Percentiles rank a stretch among this genome's conserved stretches.
Conservation (phyloP, 2,888 invertebrate species). For the Athalia cordata region DNA sequence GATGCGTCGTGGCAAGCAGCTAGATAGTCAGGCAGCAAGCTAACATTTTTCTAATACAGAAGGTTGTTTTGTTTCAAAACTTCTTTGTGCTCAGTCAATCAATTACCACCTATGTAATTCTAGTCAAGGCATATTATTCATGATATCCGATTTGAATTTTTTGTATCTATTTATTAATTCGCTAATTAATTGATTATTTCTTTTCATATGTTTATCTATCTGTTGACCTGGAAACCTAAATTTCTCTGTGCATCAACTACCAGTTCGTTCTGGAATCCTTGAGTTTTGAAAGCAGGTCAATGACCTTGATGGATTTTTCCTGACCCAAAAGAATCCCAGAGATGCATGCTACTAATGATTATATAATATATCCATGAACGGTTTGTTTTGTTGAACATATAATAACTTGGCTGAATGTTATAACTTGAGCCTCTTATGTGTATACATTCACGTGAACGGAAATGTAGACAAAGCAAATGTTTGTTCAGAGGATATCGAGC, state of each 20-base stretch:
- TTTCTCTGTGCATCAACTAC: background rate
- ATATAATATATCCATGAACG: background rate
- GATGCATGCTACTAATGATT: background rate
- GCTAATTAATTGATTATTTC: background rate
- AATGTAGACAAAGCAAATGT: constrained; percentile 21
- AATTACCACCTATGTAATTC: constrained; percentile 7
- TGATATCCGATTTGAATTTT: background rate
- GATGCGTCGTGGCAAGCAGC: constrained; percentile 13
- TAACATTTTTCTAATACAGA: background rate
- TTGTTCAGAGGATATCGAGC: background rate
- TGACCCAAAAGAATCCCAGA: constrained; percentile 6
- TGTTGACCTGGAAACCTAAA: background rate
- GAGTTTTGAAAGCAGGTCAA: constrained; percentile 10
- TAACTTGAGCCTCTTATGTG: background rate
- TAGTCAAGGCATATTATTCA: background rate
- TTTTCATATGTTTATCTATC: background rate
- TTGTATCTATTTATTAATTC: background rate
- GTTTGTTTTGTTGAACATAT: constrained; percentile 15
- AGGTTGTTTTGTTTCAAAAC: constrained; percentile 5
- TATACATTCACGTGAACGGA: background rate
- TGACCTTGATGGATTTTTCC: constrained; percentile 31
- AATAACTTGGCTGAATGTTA: background rate
- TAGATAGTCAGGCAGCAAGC: background rate
- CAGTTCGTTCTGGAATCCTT: background rate
- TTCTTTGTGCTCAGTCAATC: constrained; percentile 19